Evolutionary conservation across 2,797 vertebrate species (phyloP).

Genomic region (Micromesistius poutassou): DNA sequence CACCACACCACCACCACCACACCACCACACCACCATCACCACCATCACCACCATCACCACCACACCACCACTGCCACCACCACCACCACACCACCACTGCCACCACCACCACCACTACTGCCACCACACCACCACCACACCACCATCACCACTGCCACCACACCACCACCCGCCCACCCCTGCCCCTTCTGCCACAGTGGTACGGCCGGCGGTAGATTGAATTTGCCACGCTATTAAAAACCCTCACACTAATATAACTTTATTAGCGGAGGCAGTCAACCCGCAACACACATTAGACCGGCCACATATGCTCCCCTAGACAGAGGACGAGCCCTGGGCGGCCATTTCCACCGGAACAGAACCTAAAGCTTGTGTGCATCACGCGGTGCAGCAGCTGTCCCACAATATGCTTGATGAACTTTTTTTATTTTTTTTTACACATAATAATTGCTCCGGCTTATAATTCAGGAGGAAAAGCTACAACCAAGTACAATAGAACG

Average conservation of each 20-base stretch:
- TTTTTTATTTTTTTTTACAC: background rate
- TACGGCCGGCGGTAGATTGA: constrained; percentile 34
- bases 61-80: too few species aligned
- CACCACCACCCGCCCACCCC: constrained; percentile 7
- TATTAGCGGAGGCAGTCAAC: constrained; percentile 44
- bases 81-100: too few species aligned
- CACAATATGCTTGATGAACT: constrained; percentile 33
- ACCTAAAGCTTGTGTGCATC: constrained; percentile 46
- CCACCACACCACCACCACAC: constrained; percentile 1
- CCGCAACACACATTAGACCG: constrained; percentile 27
- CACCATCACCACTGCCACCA: background rate
- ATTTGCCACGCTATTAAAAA: constrained; percentile 44
- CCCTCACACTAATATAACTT: constrained; percentile 43
- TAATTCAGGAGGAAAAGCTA: background rate
- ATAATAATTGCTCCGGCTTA: background rate
- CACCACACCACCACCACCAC: constrained; percentile 5
- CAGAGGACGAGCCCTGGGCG: constrained; percentile 33
- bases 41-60: too few species aligned
- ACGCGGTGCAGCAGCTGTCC: constrained; percentile 52
- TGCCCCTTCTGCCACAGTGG: constrained; percentile 30
- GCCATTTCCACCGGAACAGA: constrained; percentile 38
- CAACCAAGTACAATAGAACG: background rate
- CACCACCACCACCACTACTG: too few species aligned
- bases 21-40: too few species aligned
- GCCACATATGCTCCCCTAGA: constrained; percentile 46